Conservation (phyloP, 92 coral and sea anemone genomes). For the Phymanthus crucifer region DNA sequence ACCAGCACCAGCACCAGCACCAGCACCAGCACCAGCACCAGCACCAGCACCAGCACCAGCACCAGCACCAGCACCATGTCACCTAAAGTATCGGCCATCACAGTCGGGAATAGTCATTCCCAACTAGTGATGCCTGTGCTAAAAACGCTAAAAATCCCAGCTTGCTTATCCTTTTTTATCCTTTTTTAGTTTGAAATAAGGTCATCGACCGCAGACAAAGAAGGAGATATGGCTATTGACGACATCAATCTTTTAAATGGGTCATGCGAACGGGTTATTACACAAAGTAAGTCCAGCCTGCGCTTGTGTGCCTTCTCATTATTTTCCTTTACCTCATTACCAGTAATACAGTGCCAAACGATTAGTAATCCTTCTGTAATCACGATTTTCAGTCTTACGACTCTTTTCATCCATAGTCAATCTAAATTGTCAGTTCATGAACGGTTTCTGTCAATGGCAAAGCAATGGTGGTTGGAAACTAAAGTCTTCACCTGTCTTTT, state of each 20-base stretch:
- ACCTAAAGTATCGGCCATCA: too few species aligned
- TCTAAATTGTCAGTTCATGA: constrained; percentile 19
- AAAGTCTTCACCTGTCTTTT: background rate
- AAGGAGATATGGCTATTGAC: constrained; percentile 34
- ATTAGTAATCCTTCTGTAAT: too few species aligned
- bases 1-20: too few species aligned
- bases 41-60: too few species aligned
- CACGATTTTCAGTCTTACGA: too few species aligned
- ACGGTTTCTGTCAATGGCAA: constrained; percentile 28
- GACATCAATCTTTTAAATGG: constrained; percentile 10
- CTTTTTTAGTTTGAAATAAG: constrained; percentile 17
- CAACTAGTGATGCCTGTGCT: too few species aligned
- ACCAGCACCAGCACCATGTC: too few species aligned
- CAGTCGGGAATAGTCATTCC: too few species aligned
- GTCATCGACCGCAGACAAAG: constrained; percentile 11
- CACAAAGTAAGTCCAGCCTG: background rate
- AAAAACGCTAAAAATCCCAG: too few species aligned
- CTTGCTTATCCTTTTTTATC: background rate
- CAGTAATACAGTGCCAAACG: too few species aligned
- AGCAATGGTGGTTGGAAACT: constrained; percentile 13
- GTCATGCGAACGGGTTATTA: background rate
- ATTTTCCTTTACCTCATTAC: too few species aligned
- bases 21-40: too few species aligned
- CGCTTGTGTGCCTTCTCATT: background rate
- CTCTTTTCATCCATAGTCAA: background rate